Percentiles rank a stretch among this genome's conserved stretches.
phyloP scores from a whole-genome alignment of 2,888 invertebrate species.

The Nematopogon swammerdamellus region DNA sequence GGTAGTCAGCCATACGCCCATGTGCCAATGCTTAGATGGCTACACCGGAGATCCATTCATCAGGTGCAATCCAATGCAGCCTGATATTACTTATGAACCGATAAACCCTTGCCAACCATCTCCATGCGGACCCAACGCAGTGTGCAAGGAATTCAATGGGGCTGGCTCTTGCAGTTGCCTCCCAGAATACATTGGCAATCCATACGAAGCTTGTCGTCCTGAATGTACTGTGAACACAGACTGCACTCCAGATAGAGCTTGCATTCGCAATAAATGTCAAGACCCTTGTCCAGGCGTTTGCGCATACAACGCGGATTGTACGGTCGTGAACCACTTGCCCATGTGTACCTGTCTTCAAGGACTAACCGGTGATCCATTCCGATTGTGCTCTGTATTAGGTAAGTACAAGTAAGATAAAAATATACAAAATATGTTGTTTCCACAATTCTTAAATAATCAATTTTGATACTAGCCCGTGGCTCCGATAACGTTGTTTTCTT shows the following conservation, averaged over 20 bases:
- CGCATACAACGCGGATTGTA: slow-evolving; percentile 67
- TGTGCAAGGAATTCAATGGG: slow-evolving; percentile 56
- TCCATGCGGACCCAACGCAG: slow-evolving; percentile 62
- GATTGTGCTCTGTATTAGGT: slow-evolving; percentile 47
- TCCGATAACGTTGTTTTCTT: no score
- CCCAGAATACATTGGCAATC: slow-evolving; percentile 71
- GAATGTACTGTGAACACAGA: slow-evolving; percentile 72
- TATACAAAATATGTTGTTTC: no score
- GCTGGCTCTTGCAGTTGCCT: slow-evolving; percentile 69
- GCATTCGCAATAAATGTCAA: slow-evolving; percentile 69
- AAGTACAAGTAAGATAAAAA: not conserved
- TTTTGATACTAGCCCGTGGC: no score
- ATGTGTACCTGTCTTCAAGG: slow-evolving; percentile 64
- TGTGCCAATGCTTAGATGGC: slow-evolving; percentile 66
- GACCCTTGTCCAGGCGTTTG: slow-evolving; percentile 80
- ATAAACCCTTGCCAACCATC: slow-evolving; percentile 58
- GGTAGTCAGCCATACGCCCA: slow-evolving; percentile 71
- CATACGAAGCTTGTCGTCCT: slow-evolving; percentile 74
- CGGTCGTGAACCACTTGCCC: slow-evolving; percentile 68
- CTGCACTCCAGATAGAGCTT: slow-evolving; percentile 66
- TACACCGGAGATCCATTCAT: slow-evolving; percentile 69
- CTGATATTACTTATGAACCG: slow-evolving; percentile 35
- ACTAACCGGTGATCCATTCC: slow-evolving; percentile 73
- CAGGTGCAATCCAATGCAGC: slow-evolving; percentile 44
- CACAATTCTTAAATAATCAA: no score